Evolutionary conservation across 2,888 invertebrate genomes (phyloP).

Genomic region (Aspidiotus destructor): DNA sequence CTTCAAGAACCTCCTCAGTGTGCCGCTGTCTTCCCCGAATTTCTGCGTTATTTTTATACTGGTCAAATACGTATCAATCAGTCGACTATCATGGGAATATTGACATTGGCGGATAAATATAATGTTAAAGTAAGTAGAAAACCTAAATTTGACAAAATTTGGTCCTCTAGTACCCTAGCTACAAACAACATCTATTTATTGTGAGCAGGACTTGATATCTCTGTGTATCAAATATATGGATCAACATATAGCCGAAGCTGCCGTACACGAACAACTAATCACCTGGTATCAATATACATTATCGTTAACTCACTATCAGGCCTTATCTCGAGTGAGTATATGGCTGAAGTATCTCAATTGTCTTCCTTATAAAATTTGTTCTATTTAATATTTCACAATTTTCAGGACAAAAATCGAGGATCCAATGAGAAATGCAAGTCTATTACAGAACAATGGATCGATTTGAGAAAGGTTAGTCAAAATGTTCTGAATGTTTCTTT

Average conservation of each 20-base stretch:
- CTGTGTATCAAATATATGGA: constrained; percentile 82
- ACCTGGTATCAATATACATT: constrained; percentile 87
- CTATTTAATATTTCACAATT: neutral
- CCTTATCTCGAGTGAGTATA: constrained; percentile 48
- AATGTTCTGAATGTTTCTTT: neutral
- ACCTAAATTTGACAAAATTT: no score
- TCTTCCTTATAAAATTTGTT: neutral
- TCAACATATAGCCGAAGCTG: constrained; percentile 74
- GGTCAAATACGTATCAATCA: constrained; percentile 80
- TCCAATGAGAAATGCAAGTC: constrained; percentile 13
- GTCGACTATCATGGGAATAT: constrained; percentile 72
- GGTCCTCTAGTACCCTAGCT: no score
- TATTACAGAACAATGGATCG: constrained; percentile 22
- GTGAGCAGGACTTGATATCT: constrained; percentile 61
- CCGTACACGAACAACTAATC: constrained; percentile 67
- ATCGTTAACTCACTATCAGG: constrained; percentile 65
- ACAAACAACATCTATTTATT: neutral
- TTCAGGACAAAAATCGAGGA: constrained; percentile 20
- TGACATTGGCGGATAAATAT: constrained; percentile 88
- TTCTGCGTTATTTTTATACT: constrained; percentile 82
- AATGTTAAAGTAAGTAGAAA: constrained; percentile 61
- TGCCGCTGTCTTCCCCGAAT: constrained; percentile 73
- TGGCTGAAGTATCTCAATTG: neutral
- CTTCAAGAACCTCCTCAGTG: constrained; percentile 79
- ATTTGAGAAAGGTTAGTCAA: constrained; percentile 12